Percentiles rank a stretch among this genome's conserved stretches.
Conservation (phyloP, 2,888 invertebrate genomes). For the Mythimna vitellina region DNA sequence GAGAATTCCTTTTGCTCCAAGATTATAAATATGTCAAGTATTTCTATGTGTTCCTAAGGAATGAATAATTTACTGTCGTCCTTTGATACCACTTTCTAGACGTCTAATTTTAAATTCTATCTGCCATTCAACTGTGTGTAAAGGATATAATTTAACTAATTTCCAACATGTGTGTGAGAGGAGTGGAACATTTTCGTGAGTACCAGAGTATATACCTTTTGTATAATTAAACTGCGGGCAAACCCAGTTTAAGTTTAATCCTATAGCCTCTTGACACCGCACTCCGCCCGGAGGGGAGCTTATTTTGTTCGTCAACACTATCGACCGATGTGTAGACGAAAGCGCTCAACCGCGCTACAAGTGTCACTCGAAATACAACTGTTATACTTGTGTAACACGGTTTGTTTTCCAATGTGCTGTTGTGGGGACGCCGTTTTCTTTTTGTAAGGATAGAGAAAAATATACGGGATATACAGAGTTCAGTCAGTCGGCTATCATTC, state of each 20-base stretch:
- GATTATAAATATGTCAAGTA: conserved; percentile 60
- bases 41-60: conserved; percentile 62
- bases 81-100: conserved; percentile 77
- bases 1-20: conserved; percentile 60
- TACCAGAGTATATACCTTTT: conserved; percentile 85
- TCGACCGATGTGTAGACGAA: conserved; percentile 87
- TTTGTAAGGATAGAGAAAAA: conserved; percentile 78
- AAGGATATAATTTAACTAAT: conserved; percentile 87
- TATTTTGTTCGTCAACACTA: conserved; percentile 90
- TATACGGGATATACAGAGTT: conserved; percentile 80
- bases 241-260: conserved; percentile 90
- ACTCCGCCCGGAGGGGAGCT: conserved; percentile 85
- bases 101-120: conserved; percentile 84
- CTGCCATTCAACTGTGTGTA: conserved; percentile 79
- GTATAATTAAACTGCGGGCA: conserved; percentile 90
- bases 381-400: conserved; percentile 75
- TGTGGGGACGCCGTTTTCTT: conserved; percentile 71
- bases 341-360: conserved; percentile 79
- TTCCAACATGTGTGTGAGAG: conserved; percentile 82
- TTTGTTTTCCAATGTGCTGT: conserved; percentile 77
- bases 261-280: conserved; percentile 90
- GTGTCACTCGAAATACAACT: conserved; percentile 81
- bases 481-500: conserved; percentile 84
- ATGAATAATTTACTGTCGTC: conserved; percentile 70
- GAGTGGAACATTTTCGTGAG: conserved; percentile 81